phyloP scores from a whole-genome alignment of 1,140 invertebrate species.

The Halictus rubicundus region DNA sequence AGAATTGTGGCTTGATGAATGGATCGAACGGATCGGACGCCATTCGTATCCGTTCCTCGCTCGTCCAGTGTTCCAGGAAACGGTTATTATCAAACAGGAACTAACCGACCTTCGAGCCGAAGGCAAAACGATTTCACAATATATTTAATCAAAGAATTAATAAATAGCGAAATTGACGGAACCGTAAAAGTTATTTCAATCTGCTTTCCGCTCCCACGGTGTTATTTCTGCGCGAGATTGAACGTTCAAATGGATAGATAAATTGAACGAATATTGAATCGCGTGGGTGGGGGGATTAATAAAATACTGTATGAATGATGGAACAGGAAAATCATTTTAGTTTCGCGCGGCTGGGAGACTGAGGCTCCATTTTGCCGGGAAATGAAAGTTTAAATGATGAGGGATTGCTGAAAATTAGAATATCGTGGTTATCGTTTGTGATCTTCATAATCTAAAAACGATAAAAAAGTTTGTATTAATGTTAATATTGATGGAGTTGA shows the following conservation, averaged over 20 bases:
- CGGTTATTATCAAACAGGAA: background rate
- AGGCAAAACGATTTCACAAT: background rate
- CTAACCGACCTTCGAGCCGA: background rate
- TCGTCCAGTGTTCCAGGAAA: background rate
- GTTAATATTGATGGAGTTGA: too few relatives aligned
- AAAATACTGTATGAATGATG: background rate
- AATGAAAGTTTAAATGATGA: background rate
- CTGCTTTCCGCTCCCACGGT: too few relatives aligned
- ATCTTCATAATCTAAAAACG: too few relatives aligned
- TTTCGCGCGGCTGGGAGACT: background rate
- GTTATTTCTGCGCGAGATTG: too few relatives aligned
- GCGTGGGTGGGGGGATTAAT: background rate
- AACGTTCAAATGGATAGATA: background rate
- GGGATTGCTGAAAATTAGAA: too few relatives aligned
- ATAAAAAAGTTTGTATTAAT: too few relatives aligned
- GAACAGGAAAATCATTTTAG: background rate
- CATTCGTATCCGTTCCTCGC: background rate
- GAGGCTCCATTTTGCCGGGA: background rate
- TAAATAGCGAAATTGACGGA: too few relatives aligned
- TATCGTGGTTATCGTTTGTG: too few relatives aligned
- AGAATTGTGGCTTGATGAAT: conserved; percentile 12
- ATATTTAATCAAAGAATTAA: background rate
- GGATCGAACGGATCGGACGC: conserved; percentile 1
- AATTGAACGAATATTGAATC: background rate
- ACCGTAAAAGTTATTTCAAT: too few relatives aligned